Evolutionary conservation across 2,797 vertebrate species (phyloP), one percentile per base, ranked within the genome.

Genomic region (Crenichthys baileyi): DNA sequence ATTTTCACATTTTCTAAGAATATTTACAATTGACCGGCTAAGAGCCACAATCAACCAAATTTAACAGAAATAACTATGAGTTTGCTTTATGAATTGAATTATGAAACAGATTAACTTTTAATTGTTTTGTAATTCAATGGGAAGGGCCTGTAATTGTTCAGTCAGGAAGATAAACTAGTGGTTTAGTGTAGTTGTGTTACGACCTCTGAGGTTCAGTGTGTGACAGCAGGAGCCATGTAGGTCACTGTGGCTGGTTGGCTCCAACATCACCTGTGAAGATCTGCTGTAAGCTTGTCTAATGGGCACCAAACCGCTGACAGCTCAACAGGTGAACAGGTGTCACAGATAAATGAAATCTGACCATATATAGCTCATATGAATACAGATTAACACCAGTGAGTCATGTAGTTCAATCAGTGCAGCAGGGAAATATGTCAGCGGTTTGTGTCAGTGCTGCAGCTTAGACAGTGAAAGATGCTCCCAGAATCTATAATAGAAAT

Each of bases 241-340:
- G 93, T 92, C 91, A 93, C 24, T 72, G 83, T 87, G 89, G 51
- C 83, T 86, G 88, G 29, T 46, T 84, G 85, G 74, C 77, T 48
- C 85, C 53, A 82, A 79, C 79, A 71, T 79, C 85, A 89, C 81
- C 80, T 85, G 83, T 44, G 29, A 55, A 80, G 65, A 55, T 77
- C 48, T 63, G 58, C 55, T 60, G 84, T 90, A 85, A 91, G 90
- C 85, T 84, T 83, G 41, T 65, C 82, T 84, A 87, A 87, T 84
- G 79, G 84, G 50, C 75, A 56, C 48, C 51, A 79, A 85, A 79
- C 76, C 79, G 44, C 26, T 85, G 75, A 68, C 77, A 79, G 82
- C 76, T 53, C 26, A 71, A 65, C 74, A 80, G 12, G 29, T 63
- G 55, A 11, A 44, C 20, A 70, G 29, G 26, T n/a, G 68, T 67